A percentile compares a stretch with the other conserved stretches of the same genome.
Conservation (phyloP, 2,113 vertebrate genomes). For the Otocyon megalotis region DNA sequence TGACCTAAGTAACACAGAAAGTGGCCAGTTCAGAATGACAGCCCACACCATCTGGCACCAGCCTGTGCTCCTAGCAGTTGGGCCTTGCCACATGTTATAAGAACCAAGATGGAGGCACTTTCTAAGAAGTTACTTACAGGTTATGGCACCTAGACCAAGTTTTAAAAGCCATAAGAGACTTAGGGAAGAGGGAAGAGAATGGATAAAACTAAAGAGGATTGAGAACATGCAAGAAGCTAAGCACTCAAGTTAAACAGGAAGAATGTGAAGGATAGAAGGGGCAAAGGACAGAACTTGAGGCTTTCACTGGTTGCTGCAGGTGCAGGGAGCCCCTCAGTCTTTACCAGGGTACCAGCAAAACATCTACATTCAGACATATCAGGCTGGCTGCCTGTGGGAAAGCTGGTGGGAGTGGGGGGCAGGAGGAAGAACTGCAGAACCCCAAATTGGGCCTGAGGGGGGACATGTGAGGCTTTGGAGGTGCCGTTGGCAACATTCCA, state of each 20-base stretch:
- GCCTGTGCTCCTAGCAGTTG: no score
- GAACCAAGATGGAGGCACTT: not conserved
- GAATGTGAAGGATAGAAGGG: not conserved
- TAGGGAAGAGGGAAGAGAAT: not conserved
- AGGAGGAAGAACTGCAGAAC: not conserved
- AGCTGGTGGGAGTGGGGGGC: rapidly evolving
- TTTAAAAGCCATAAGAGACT: not conserved
- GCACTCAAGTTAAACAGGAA: not conserved
- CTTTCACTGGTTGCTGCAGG: no score
- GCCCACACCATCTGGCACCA: not conserved
- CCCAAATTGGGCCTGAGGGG: not conserved
- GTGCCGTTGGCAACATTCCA: rapidly evolving
- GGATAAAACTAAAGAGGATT: not conserved
- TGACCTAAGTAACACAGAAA: not conserved
- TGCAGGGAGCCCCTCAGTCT: not conserved
- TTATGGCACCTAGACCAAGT: not conserved
- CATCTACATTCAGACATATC: not conserved
- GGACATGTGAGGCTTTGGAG: not conserved
- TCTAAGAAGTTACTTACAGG: not conserved
- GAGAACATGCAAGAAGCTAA: not conserved
- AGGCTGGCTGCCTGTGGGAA: not conserved
- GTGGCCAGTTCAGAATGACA: not conserved
- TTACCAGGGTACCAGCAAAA: no score
- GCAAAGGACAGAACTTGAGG: not conserved
- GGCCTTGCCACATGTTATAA: not conserved